Evolutionary conservation across 2,113 vertebrate species (phyloP).

Genomic region (Dolichotis patagonum): DNA sequence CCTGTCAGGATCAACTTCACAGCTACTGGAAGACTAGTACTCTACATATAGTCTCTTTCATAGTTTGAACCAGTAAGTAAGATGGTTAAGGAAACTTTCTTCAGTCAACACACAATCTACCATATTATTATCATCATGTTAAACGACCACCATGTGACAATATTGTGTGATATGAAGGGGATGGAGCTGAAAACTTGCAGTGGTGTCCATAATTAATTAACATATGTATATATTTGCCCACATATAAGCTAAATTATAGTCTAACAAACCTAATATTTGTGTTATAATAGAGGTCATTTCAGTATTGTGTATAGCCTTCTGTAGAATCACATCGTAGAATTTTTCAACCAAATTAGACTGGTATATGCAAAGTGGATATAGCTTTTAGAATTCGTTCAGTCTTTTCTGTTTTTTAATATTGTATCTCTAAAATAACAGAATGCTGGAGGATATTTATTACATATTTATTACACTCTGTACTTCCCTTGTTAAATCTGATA

Average conservation of each 20-base stretch:
- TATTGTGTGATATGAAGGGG: background rate
- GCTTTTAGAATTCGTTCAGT: background rate
- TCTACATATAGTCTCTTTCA: background rate
- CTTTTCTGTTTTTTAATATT: constrained; percentile 5
- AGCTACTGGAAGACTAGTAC: background rate
- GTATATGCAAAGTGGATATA: background rate
- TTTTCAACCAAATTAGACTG: background rate
- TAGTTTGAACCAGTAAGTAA: background rate
- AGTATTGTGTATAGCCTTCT: background rate
- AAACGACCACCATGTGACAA: background rate
- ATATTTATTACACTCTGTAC: constrained; percentile 70
- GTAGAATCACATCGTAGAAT: background rate
- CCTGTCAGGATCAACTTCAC: background rate
- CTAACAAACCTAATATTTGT: background rate
- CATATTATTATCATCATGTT: background rate
- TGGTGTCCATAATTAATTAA: background rate
- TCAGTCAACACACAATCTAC: background rate
- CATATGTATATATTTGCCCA: background rate
- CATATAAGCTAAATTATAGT: background rate
- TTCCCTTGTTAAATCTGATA: constrained; percentile 68
- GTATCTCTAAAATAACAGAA: constrained; percentile 38
- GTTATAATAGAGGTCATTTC: background rate
- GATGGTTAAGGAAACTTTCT: background rate
- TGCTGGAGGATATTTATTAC: constrained; percentile 59
- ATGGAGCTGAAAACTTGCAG: background rate